A percentile compares a stretch with the other conserved stretches of the same genome.
Evolutionary conservation across 2,888 invertebrate genomes (phyloP).

Genomic region (Erebia aethiops): DNA sequence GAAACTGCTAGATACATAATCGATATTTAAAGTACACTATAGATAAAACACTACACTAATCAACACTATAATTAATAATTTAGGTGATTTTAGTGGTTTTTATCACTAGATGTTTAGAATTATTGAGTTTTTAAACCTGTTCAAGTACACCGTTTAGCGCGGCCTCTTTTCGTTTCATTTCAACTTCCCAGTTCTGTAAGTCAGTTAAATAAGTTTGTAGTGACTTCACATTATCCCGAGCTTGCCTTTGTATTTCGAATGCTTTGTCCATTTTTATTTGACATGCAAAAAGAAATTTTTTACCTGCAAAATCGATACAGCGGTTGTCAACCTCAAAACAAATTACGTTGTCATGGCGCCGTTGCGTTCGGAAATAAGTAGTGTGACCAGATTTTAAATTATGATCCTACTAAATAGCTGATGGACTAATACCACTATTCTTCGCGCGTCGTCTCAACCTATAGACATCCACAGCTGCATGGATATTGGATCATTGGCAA

Average conservation of each 20-base stretch:
- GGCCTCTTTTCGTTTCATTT: slow-evolving; percentile 88
- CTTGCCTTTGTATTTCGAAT: slow-evolving; percentile 86
- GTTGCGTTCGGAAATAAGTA: slow-evolving; percentile 35
- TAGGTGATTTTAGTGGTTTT: slow-evolving; percentile 9
- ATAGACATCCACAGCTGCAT: too few relatives aligned
- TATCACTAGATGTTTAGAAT: slow-evolving; percentile 47
- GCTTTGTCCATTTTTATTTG: slow-evolving; percentile 82
- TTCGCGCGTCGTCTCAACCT: too few relatives aligned
- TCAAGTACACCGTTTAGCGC: slow-evolving; percentile 77
- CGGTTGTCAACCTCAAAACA: slow-evolving; percentile 44
- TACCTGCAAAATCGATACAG: slow-evolving; percentile 48
- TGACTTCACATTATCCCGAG: slow-evolving; percentile 88
- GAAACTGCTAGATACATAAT: slow-evolving; percentile 38
- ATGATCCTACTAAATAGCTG: too few relatives aligned
- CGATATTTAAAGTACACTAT: slow-evolving; percentile 8
- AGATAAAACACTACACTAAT: slow-evolving; percentile 20
- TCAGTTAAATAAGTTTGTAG: slow-evolving; percentile 87
- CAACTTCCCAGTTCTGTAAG: slow-evolving; percentile 87
- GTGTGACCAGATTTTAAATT: neutral
- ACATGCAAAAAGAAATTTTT: slow-evolving; percentile 42
- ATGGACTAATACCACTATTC: too few relatives aligned
- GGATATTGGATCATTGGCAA: too few relatives aligned
- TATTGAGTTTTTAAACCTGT: slow-evolving; percentile 64
- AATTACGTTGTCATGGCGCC: slow-evolving; percentile 48
- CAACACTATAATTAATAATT: neutral